Evolutionary conservation across 2,888 invertebrate genomes (phyloP).

Genomic region (Parnassius glacialis): DNA sequence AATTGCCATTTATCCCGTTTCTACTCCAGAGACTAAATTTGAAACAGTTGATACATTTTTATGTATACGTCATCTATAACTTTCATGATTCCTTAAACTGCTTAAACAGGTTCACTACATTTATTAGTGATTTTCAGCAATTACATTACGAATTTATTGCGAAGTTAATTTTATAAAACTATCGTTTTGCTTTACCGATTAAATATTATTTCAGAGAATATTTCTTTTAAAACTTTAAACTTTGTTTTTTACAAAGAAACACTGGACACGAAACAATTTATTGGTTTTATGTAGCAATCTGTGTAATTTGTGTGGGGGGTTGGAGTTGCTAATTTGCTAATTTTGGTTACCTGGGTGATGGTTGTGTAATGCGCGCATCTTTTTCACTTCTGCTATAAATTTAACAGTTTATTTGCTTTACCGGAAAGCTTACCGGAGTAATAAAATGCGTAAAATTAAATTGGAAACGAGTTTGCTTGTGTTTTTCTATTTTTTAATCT

Average conservation of each 20-base stretch:
- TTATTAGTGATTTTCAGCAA: conserved; percentile 4
- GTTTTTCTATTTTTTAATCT: too few species aligned
- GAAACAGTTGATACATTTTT: background rate
- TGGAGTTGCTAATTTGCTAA: background rate
- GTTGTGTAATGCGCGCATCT: background rate
- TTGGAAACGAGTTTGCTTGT: too few species aligned
- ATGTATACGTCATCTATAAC: background rate
- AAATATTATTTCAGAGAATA: background rate
- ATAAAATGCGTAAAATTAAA: too few species aligned
- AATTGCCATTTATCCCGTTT: background rate
- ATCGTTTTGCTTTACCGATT: background rate
- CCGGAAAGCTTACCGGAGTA: too few species aligned
- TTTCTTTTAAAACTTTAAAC: background rate
- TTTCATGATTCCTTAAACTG: conserved; percentile 27
- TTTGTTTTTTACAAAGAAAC: background rate
- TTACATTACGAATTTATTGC: background rate
- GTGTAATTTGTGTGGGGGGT: background rate
- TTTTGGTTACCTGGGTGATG: background rate
- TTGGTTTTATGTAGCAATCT: background rate
- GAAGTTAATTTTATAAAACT: background rate
- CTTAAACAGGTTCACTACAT: conserved; percentile 14
- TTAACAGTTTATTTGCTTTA: too few species aligned
- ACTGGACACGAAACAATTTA: background rate
- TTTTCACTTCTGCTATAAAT: too few species aligned
- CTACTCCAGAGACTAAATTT: background rate